Base-by-base conservation (phyloP, 2,888 invertebrate species). In the Lepas anatifera region DNA sequence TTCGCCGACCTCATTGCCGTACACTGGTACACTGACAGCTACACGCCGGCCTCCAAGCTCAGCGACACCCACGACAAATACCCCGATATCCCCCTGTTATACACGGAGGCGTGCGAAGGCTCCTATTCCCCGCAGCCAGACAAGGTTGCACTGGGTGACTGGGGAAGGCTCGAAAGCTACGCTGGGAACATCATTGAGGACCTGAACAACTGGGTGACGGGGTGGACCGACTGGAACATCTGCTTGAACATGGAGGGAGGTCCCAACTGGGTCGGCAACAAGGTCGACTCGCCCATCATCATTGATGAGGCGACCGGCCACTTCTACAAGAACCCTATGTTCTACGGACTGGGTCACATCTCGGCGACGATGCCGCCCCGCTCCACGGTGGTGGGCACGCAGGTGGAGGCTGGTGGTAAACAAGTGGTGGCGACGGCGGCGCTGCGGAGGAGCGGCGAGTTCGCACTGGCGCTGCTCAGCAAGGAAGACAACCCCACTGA, bases 151-250 rank as follows among this genome's bases (percentile, higher is more conserved):
- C 76, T 83, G 48, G 85, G 85, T 1, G 79, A 79, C 72, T 85
- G 85, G 85, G 76, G 77, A 29, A 77, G 84, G 71, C 84, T 79
- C 0, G 82, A 83, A 71, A 73, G 74, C 41, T 86, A 85, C 76
- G 82, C 82, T 10, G 75, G 77, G 69, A 80, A 82, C 73, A 83
- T 84, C 27, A 78, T 83, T 37, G 81, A 83, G 78, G 81, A 82
- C 74, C 74, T 84, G 69, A 81, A 81, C 73, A 80, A 84, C 75
- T 82, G 80, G 77, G 81, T 81, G 0, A 76, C 78, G 3, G 84
- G 84, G 3, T 85, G 84, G 84, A 79, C 80, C 8, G 84, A 85
- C 74, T 85, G 84, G 84, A 85, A 85, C 75, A 75, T 85, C 66
- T 82, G 80, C 3, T 76, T 85, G 27, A 78, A 83, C 75, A 73